These are phyloP conservation scores for Phocides pigmalion DNA, from an alignment of 1,140 invertebrate genomes.

Conservation along the genomic window DNA sequence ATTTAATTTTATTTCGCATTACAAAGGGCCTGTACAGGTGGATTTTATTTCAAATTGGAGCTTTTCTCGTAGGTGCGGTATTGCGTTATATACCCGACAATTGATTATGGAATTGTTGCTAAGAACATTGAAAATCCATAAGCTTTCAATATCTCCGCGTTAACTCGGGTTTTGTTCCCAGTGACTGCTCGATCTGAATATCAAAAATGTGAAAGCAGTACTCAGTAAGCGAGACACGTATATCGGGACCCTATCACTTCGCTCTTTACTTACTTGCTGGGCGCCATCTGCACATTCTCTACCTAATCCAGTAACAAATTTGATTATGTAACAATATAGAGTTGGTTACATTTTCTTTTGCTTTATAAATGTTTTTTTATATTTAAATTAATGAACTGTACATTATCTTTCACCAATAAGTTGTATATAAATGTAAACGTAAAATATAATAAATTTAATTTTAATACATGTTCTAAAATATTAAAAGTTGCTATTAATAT, in stretches of 20 bases:
- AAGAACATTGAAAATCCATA: slow-evolving; percentile 81
- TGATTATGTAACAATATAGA: slow-evolving; percentile 72
- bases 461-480: no score
- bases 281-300: slow-evolving; percentile 78
- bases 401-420: no score
- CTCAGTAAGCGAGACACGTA: slow-evolving; percentile 79
- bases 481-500: no score
- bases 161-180: slow-evolving; percentile 80
- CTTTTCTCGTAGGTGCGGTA: slow-evolving; percentile 32
- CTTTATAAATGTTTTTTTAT: no score
- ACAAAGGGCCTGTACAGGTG: slow-evolving; percentile 36
- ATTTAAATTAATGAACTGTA: no score
- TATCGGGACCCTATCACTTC: slow-evolving; percentile 81
- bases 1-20: slow-evolving; percentile 44
- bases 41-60: slow-evolving; percentile 38
- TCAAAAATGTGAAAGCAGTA: slow-evolving; percentile 80
- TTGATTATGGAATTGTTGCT: slow-evolving; percentile 68
- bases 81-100: slow-evolving; percentile 41
- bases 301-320: slow-evolving; percentile 78
- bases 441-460: no score
- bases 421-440: no score
- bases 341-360: slow-evolving; percentile 32
- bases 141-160: slow-evolving; percentile 80
- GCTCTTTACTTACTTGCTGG: slow-evolving; percentile 78
- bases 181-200: slow-evolving; percentile 79